Evolutionary conservation across 2,797 vertebrate species (phyloP), one percentile per base, ranked within the genome.

Genomic region (Chanos chanos): DNA sequence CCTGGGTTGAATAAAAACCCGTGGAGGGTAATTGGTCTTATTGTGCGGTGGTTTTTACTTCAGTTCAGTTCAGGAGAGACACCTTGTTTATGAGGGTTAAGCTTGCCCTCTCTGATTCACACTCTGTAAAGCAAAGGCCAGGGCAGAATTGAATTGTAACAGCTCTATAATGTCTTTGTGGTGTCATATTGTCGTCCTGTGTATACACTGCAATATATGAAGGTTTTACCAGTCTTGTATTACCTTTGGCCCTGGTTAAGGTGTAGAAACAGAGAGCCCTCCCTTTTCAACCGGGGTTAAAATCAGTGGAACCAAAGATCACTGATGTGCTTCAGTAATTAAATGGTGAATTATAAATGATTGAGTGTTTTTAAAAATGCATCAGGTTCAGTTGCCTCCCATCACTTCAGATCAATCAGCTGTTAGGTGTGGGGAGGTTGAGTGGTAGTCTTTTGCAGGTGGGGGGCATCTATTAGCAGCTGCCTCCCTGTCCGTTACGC

Each of bases 321-420:
- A 58, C 48, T 25, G 52, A 68, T 22, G 39, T 56, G 34, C 59
- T 68, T 21, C 45, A 19, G 67, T 68, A 71, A 74, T 75, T 77
- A 73, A 77, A 67, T n/a, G n/a, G 25, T 74, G 73, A 79, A 74
- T 74, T 73, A 73, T 79, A 65, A 70, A 79, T 75, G 61, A 61
- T 75, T 64, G 54, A 75, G 59, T 19, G 64, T 75, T 73, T 75
- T 76, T 70, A 74, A 77, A 79, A 70, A 72, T 74, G 71, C 73
- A 75, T 68, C 34, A 28, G 43, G 72, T 72, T 65, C 54, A 58
- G 36, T 45, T 64, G 61, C 67, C 64, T 61, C 67, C 71, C 67
- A 61, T 72, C 51, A 19, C 72, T 70, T 71, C 55, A 64, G 70
- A 77, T 75, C 66, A 77, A 71, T 75, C 70, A 66, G 66, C 64